Evolutionary conservation across 2,888 invertebrate genomes (phyloP).

Genomic region (Lycocerus yunnanus): DNA sequence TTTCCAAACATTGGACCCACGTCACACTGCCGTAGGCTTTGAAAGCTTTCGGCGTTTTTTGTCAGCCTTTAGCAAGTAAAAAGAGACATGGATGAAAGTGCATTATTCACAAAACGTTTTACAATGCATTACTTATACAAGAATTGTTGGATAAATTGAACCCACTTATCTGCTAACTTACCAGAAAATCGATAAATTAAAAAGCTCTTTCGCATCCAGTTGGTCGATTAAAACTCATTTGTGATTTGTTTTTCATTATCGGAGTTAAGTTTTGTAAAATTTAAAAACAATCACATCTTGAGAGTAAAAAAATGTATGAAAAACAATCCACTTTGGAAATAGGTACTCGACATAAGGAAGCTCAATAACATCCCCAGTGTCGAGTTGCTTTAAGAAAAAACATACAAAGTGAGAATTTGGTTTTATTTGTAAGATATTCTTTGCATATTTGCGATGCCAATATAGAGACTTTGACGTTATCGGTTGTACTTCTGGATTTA

Average conservation of each 20-base stretch:
- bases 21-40: constrained; percentile 26
- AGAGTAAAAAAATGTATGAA: background rate
- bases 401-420: constrained; percentile 15
- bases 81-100: background rate
- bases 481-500: constrained; percentile 7
- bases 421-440: constrained; percentile 11
- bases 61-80: constrained; percentile 9
- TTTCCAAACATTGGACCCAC: constrained; percentile 35
- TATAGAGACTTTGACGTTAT: constrained; percentile 22
- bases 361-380: constrained; percentile 4
- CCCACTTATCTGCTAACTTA: background rate
- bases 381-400: constrained; percentile 13
- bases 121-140: background rate
- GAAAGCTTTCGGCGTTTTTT: constrained; percentile 21
- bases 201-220: background rate
- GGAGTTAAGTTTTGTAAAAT: background rate
- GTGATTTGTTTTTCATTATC: background rate
- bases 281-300: background rate
- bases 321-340: background rate
- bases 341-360: background rate
- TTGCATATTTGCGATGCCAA: constrained; percentile 17
- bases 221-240: background rate
- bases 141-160: background rate
- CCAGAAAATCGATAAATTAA: background rate
- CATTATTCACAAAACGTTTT: background rate